Conservation (phyloP, 2,797 vertebrate genomes). For the Anas capensis region DNA sequence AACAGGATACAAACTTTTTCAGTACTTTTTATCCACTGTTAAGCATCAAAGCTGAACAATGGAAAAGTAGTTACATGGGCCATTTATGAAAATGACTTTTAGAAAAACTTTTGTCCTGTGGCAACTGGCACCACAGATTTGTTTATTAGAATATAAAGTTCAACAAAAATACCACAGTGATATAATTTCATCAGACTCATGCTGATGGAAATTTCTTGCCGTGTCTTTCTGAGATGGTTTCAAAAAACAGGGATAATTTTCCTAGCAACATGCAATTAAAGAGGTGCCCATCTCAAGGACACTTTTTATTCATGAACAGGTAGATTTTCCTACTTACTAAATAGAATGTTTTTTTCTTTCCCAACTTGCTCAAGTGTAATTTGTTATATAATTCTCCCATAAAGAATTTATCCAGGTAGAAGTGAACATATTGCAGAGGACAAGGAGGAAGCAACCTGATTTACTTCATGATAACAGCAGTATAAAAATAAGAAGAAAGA, state of each 20-base stretch:
- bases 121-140: conserved; percentile 46
- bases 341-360: neutral
- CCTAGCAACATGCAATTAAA: conserved; percentile 53
- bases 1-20: neutral
- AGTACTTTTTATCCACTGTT: neutral
- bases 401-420: neutral
- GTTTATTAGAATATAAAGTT: conserved; percentile 71
- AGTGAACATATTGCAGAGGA: neutral
- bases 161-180: conserved; percentile 68
- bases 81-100: neutral
- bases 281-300: conserved; percentile 38
- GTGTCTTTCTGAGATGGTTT: conserved; percentile 60
- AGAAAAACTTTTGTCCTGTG: conserved; percentile 56
- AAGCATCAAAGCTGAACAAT: neutral
- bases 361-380: neutral
- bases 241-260: conserved; percentile 4
- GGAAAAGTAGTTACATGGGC: conserved; percentile 4
- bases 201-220: conserved; percentile 47
- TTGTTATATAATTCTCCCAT: neutral
- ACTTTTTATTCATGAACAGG: neutral
- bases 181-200: conserved; percentile 36
- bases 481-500: neutral
- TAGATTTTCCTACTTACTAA: neutral
- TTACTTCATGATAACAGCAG: neutral
- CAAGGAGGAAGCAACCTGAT: neutral